Percentiles rank a stretch among this genome's conserved stretches.
These are phyloP conservation scores for Sciurus vulgaris DNA, from an alignment of 2,797 vertebrate genomes.

Conservation along the genomic window DNA sequence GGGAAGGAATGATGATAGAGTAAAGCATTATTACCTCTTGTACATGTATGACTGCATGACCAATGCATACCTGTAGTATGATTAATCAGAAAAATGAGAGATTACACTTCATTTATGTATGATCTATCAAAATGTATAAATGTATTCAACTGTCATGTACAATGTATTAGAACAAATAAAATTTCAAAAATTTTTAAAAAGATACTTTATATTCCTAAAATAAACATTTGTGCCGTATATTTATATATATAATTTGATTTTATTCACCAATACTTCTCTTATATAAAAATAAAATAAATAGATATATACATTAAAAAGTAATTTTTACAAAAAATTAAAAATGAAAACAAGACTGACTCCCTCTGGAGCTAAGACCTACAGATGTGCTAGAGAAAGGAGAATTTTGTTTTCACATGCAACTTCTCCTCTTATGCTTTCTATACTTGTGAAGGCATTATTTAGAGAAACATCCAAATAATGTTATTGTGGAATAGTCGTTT, in stretches of 20 bases:
- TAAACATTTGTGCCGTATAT: too few relatives aligned
- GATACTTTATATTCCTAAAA: not conserved
- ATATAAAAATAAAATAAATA: not conserved
- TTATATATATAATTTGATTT: too few relatives aligned
- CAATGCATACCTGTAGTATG: too few relatives aligned
- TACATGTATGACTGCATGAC: too few relatives aligned
- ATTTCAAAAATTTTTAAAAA: too few relatives aligned
- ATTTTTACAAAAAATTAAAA: not conserved
- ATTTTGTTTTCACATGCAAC: not conserved
- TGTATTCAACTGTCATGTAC: too few relatives aligned
- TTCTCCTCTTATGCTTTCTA: not conserved
- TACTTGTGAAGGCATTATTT: not conserved
- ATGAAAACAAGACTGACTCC: not conserved
- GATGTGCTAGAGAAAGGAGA: not conserved
- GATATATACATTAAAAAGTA: not conserved
- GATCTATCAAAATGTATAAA: too few relatives aligned
- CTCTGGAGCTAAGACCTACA: not conserved
- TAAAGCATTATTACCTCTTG: too few relatives aligned
- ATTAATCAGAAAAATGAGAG: too few relatives aligned
- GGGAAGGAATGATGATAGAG: too few relatives aligned
- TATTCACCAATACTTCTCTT: not conserved
- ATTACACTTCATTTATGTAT: too few relatives aligned
- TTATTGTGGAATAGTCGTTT: not conserved
- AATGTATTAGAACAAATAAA: too few relatives aligned
- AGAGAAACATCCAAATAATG: not conserved